A percentile compares a stretch with the other conserved stretches of the same genome.
phyloP scores from a whole-genome alignment of 2,888 invertebrate genomes.

The Lamproptera curius region DNA sequence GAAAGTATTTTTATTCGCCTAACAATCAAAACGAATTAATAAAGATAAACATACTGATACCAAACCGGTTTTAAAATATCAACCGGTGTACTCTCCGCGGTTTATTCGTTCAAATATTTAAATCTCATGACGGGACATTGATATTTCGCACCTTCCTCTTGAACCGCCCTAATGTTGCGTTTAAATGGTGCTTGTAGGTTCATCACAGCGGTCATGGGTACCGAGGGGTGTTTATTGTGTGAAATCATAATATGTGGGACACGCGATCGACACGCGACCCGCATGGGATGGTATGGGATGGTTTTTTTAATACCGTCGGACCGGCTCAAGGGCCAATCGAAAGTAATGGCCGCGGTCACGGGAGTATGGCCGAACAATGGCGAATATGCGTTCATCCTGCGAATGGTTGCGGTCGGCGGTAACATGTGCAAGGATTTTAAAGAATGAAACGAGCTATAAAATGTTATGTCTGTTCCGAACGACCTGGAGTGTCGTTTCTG shows the following conservation, averaged over 20 bases:
- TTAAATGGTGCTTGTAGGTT: no score
- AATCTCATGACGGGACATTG: constrained; percentile 52
- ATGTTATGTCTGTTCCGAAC: background rate
- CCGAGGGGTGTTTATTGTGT: constrained; percentile 51
- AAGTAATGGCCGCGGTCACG: constrained; percentile 23
- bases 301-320: constrained; percentile 44
- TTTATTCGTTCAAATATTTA: constrained; percentile 48
- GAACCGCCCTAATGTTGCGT: constrained; percentile 40
- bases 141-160: constrained; percentile 59
- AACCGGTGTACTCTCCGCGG: constrained; percentile 53
- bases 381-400: constrained; percentile 6
- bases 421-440: constrained; percentile 8
- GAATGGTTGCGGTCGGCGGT: constrained; percentile 6
- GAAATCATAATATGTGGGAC: constrained; percentile 69
- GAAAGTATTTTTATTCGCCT: constrained; percentile 23
- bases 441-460: constrained; percentile 5
- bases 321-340: constrained; percentile 27
- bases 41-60: constrained; percentile 26
- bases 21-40: constrained; percentile 32
- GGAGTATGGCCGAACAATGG: constrained; percentile 20
- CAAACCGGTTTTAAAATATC: constrained; percentile 60
- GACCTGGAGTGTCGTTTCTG: background rate
- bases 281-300: constrained; percentile 48
- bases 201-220: constrained; percentile 35
- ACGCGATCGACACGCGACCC: constrained; percentile 71